These are phyloP conservation scores for Himalopsyche tibetana DNA, from an alignment of 2,888 invertebrate species.

Conservation along the genomic window DNA sequence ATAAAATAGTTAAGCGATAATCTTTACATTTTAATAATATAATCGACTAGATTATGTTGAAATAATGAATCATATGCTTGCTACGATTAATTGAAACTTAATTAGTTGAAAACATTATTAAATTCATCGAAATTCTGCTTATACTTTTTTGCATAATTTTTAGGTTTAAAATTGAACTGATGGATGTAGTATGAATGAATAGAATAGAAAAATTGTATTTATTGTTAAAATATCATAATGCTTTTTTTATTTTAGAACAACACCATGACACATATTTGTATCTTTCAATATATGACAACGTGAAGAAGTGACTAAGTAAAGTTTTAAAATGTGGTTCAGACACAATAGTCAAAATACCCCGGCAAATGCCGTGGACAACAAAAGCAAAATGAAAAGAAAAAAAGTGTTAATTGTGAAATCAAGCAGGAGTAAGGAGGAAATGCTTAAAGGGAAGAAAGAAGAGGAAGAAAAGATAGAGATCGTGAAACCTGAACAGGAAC, in stretches of 20 bases:
- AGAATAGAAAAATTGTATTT: no score
- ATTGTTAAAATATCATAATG: no score
- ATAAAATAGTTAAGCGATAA: no score
- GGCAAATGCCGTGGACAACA: slow-evolving; percentile 70
- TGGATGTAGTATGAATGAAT: no score
- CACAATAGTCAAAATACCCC: slow-evolving; percentile 56
- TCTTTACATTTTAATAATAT: no score
- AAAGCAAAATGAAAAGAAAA: slow-evolving; percentile 73
- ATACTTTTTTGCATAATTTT: no score
- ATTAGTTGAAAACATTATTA: no score
- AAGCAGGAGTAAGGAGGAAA: slow-evolving; percentile 72
- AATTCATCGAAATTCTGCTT: no score
- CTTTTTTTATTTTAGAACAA: neutral
- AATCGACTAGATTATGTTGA: no score
- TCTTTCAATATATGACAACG: neutral
- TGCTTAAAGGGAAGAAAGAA: slow-evolving; percentile 68
- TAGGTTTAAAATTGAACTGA: no score
- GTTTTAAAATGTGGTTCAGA: slow-evolving; percentile 61
- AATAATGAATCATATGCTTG: no score
- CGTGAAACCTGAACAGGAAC: neutral
- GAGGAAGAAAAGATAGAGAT: slow-evolving; percentile 31
- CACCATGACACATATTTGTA: neutral
- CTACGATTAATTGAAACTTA: no score
- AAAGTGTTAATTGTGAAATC: slow-evolving; percentile 72
- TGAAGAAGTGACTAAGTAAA: neutral